These are phyloP conservation scores for Emys orbicularis DNA, from an alignment of 2,797 vertebrate species.

Conservation along the genomic window DNA sequence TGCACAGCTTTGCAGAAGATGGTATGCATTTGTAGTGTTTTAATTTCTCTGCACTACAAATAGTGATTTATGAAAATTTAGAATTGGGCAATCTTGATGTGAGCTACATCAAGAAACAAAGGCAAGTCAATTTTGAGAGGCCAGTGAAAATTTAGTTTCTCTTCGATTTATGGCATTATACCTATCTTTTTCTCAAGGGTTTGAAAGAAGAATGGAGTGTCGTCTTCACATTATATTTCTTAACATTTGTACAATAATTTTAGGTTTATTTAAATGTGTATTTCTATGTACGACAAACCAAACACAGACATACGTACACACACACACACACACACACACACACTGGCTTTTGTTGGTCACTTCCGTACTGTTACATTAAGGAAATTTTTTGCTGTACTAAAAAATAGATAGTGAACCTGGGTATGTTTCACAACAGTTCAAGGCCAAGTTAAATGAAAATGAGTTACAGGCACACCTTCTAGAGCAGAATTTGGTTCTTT, in stretches of 20 bases:
- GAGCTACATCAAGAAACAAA: not conserved
- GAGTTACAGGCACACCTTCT: not conserved
- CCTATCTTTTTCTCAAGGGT: not conserved
- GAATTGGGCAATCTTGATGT: not conserved
- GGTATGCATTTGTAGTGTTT: not conserved
- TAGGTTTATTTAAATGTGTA: not conserved
- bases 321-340: not conserved
- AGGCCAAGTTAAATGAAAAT: not conserved
- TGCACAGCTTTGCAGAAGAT: not conserved
- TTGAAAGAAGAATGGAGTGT: not conserved
- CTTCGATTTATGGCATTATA: not conserved
- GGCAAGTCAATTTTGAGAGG: not conserved
- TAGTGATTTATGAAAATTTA: not conserved
- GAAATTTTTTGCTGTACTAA: not conserved
- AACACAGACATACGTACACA: no score
- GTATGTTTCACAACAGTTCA: not conserved
- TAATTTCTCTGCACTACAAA: not conserved
- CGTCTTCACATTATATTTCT: not conserved
- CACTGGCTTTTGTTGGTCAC: fast-evolving
- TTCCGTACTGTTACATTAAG: not conserved
- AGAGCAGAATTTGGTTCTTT: not conserved
- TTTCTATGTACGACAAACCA: not conserved
- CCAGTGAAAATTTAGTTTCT: not conserved
- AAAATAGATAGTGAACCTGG: not conserved
- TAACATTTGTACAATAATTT: not conserved